Evolutionary conservation across 2,113 vertebrate species (phyloP).

Genomic region (Petromus typicus): DNA sequence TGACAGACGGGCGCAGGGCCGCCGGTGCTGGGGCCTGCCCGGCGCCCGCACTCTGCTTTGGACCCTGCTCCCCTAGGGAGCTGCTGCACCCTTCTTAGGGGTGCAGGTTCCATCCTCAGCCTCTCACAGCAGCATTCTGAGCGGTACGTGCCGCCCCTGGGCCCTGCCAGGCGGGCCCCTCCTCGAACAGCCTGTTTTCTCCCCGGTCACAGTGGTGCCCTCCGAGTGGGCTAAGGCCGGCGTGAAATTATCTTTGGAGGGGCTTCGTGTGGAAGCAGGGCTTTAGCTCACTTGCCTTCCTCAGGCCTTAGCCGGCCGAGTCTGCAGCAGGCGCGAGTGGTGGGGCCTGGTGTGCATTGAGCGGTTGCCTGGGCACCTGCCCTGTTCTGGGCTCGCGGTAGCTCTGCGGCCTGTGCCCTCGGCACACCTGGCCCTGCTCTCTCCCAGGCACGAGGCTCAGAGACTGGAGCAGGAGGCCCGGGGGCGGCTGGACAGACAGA

Average conservation of each 20-base stretch:
- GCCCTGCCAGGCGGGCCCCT: not conserved
- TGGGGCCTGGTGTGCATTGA: not conserved
- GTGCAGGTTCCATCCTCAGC: not conserved
- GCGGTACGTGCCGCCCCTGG: not conserved
- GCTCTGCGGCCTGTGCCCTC: not conserved
- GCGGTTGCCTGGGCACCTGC: not conserved
- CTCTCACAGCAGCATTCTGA: not conserved
- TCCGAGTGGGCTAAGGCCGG: not conserved
- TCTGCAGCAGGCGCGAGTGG: too few species aligned
- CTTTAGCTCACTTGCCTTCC: rapidly evolving
- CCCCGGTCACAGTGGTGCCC: rapidly evolving
- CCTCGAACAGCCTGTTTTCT: not conserved
- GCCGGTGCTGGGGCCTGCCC: not conserved
- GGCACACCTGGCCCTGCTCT: not conserved
- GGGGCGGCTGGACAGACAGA: slow-evolving; percentile 93
- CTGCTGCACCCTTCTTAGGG: not conserved
- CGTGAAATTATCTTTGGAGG: not conserved
- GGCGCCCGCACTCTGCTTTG: not conserved
- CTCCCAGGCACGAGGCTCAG: slow-evolving; percentile 92
- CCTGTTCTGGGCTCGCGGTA: not conserved
- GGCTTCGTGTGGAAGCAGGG: not conserved
- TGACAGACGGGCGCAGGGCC: too few species aligned
- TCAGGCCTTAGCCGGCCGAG: not conserved
- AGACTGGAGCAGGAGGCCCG: slow-evolving; percentile 94
- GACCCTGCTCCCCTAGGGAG: not conserved